Evolutionary conservation across 2,113 vertebrate species (phyloP), one percentile per base, ranked within the genome.

Genomic region (Polypterus bichir): DNA sequence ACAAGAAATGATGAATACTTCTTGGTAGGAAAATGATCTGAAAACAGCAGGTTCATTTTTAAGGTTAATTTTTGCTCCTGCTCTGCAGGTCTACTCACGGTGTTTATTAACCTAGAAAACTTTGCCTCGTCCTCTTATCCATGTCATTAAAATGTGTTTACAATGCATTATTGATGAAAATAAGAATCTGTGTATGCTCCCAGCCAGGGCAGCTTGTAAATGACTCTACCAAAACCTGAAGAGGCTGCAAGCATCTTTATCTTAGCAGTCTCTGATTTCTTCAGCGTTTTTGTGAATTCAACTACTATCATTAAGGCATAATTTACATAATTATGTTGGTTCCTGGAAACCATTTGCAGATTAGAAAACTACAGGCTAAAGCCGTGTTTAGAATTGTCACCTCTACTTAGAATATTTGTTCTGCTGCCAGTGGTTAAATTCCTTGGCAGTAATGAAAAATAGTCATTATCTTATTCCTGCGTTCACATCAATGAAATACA

Each of bases 381-480:
- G 54, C 54, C 44, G 54, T 27, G 27, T 27, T 27, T 27, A 8
- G 54, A 27, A 58, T 7, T 4, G 56, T 45, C 56, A 45, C 56
- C 56, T 58, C 44, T 44, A 4, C 9, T 5, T 58, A 45, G 44
- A 58, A 45, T 45, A 62, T 65, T 55, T 66, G 65, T 79, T 76
- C 69, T 77, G 76, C 78, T 5, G 48, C 84, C 83, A 82, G 85
- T 88, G 86, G 83, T 86, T 85, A 78, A 82, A 57, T 85, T 88
- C 82, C 78, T 72, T 69, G 68, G 75, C 78, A 79, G 71, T 76
- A 79, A 80, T 78, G 81, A 86, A 86, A 58, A 88, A 86, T 82
- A 86, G 69, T 86, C 83, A 87, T 86, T 86, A 86, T 85, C 84
- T 72, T 72, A 82, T 88, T 88, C 86, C 27, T 80, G 73, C 77